Percentiles rank a stretch among this genome's conserved stretches.
phyloP scores from a whole-genome alignment of 2,113 vertebrate genomes.

The Cercopithecus mona region DNA sequence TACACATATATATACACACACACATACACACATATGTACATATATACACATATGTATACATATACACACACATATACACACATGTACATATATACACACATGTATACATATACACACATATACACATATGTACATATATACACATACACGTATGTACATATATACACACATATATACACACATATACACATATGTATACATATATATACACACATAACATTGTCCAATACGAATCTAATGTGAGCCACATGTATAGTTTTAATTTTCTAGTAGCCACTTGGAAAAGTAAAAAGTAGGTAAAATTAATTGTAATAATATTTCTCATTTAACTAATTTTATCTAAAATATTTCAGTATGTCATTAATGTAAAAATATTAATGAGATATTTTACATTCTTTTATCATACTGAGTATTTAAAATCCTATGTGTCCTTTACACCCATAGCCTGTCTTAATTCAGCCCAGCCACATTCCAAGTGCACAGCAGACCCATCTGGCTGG shows the following conservation, averaged over 20 bases:
- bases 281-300: slow-evolving; percentile 3
- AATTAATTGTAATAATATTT: not conserved
- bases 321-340: not conserved
- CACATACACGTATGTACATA: accelerated
- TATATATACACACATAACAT: not conserved
- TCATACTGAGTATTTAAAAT: not conserved
- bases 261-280: not conserved
- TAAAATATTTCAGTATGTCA: not conserved
- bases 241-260: not conserved
- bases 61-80: too few relatives aligned
- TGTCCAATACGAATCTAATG: not conserved
- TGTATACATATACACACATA: too few relatives aligned
- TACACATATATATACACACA: too few relatives aligned
- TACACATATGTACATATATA: too few relatives aligned
- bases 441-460: not conserved
- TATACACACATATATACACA: accelerated
- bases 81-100: too few relatives aligned
- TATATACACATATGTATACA: too few relatives aligned
- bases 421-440: not conserved
- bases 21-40: too few relatives aligned
- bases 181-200: too few relatives aligned
- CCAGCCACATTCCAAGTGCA: not conserved
- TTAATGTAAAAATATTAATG: not conserved
- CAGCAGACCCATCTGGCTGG: not conserved
- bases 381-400: not conserved